A percentile compares a stretch with the other conserved stretches of the same genome.
Evolutionary conservation across 2,113 vertebrate genomes (phyloP).

Genomic region (Notothenia rossii): DNA sequence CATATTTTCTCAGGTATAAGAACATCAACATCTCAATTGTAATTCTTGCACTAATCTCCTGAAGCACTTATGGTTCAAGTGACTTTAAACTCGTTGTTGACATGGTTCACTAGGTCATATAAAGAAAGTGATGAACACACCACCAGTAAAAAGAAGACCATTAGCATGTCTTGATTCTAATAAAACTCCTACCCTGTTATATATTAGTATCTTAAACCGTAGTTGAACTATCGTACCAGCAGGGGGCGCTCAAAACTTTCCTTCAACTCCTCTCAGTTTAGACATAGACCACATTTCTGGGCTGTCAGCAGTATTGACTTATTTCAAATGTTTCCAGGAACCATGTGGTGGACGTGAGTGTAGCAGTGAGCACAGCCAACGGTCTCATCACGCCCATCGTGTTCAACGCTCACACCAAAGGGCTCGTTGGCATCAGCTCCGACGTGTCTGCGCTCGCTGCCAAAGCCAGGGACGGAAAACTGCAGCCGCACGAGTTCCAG

Average conservation of each 20-base stretch:
- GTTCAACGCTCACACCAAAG: constrained; percentile 96
- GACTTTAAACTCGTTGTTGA: too few species aligned
- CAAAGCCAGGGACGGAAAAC: constrained; percentile 94
- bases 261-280: accelerated
- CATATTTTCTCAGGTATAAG: too few species aligned
- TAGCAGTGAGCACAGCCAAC: constrained; percentile 93
- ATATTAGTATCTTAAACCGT: neutral
- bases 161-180: neutral
- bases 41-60: too few species aligned
- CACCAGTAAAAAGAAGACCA: neutral
- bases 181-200: neutral
- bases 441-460: constrained; percentile 90
- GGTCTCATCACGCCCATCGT: constrained; percentile 99
- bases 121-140: too few species aligned
- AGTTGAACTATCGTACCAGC: constrained; percentile 4
- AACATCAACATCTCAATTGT: too few species aligned
- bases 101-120: too few species aligned
- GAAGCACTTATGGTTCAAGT: too few species aligned
- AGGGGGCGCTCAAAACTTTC: constrained; percentile 12
- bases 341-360: constrained; percentile 94
- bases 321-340: constrained; percentile 84
- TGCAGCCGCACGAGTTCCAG: constrained; percentile 98
- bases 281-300: neutral
- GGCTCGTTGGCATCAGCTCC: constrained; percentile 89
- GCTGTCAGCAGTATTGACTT: neutral